These are phyloP conservation scores for Drosophila kambysellisi DNA, from an alignment of 2,888 invertebrate genomes.

Conservation along the genomic window DNA sequence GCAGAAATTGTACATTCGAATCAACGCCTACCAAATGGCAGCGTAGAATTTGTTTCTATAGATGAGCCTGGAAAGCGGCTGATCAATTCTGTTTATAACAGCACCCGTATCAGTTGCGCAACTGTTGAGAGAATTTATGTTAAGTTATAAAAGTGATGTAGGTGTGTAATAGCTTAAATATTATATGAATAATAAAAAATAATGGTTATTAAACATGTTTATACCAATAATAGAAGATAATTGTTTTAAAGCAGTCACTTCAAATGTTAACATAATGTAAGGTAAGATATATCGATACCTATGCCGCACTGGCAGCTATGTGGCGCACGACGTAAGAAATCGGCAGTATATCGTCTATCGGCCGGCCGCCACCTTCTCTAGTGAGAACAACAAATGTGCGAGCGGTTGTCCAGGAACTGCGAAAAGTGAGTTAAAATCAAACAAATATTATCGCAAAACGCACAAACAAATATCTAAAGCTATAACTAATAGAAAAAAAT, in stretches of 20 bases:
- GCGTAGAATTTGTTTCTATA: constrained; percentile 89
- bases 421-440: constrained; percentile 48
- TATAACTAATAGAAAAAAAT: constrained; percentile 25
- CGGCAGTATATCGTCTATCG: constrained; percentile 21
- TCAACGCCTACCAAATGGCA: constrained; percentile 89
- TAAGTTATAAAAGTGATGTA: not conserved
- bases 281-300: constrained; percentile 12
- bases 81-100: not conserved
- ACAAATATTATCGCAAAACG: constrained; percentile 12
- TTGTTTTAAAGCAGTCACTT: not conserved
- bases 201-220: not conserved
- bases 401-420: constrained; percentile 61
- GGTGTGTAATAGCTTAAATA: not conserved
- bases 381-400: constrained; percentile 60
- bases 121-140: not conserved
- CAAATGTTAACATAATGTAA: constrained; percentile 5
- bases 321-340: constrained; percentile 5
- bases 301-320: not conserved
- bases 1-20: constrained; percentile 87
- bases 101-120: not conserved
- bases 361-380: constrained; percentile 43
- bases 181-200: too few species aligned
- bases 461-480: not conserved
- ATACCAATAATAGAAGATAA: too few species aligned
- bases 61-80: constrained; percentile 58